Evolutionary conservation across 2,113 vertebrate genomes (phyloP).

Genomic region (Naja naja): DNA sequence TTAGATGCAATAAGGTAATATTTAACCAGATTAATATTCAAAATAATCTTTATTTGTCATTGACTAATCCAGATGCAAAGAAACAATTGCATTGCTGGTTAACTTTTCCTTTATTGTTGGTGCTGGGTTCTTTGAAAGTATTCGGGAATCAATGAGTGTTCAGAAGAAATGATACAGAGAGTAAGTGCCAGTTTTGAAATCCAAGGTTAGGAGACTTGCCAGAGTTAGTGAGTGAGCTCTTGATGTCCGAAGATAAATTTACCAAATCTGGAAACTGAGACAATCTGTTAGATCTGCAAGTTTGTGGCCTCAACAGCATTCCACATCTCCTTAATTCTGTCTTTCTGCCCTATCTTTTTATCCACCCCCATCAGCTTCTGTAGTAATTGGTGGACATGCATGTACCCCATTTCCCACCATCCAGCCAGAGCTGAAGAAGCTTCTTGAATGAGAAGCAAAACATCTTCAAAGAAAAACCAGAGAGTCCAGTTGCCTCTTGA

Average conservation of each 20-base stretch:
- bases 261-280: not conserved
- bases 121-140: not conserved
- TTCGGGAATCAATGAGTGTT: not conserved
- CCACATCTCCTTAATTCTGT: not conserved
- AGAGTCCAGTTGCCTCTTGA: no score
- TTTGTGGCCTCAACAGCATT: not conserved
- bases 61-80: not conserved
- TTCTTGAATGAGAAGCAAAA: no score
- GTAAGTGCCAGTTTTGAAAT: not conserved
- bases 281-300: not conserved
- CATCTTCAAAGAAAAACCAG: no score
- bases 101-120: not conserved
- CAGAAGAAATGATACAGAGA: not conserved
- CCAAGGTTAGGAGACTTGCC: not conserved
- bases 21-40: not conserved
- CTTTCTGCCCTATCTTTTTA: not conserved
- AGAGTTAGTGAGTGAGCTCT: not conserved
- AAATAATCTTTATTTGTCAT: not conserved
- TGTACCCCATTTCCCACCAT: no score
- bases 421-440: no score
- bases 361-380: not conserved
- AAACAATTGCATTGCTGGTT: not conserved
- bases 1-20: not conserved
- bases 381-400: not conserved
- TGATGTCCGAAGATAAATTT: not conserved